These are phyloP conservation scores for Mungos mungo DNA, from an alignment of 2,113 vertebrate genomes.

Conservation along the genomic window DNA sequence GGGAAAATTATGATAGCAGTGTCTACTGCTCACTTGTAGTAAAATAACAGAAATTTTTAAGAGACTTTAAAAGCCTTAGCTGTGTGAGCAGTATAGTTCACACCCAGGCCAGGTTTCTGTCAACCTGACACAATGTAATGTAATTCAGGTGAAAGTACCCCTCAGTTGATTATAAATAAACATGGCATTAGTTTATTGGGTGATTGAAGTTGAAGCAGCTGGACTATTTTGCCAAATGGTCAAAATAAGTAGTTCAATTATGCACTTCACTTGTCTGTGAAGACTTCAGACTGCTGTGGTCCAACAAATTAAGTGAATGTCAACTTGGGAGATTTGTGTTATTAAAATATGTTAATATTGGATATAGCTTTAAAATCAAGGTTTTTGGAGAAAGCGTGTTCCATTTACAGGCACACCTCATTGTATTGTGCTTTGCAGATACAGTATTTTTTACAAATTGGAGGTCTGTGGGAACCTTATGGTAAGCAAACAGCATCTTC, in stretches of 20 bases:
- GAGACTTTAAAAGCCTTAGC: background rate
- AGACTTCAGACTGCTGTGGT: background rate
- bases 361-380: background rate
- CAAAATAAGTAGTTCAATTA: background rate
- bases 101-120: background rate
- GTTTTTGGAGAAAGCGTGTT: background rate
- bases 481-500: background rate
- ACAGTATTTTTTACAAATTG: background rate
- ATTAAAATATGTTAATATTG: background rate
- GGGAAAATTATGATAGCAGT: background rate
- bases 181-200: background rate
- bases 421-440: background rate
- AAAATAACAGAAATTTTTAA: slow-evolving; percentile 16
- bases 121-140: background rate
- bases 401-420: background rate
- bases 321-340: background rate
- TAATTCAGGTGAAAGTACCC: background rate
- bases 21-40: background rate
- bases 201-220: background rate
- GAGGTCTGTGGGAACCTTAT: background rate
- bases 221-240: slow-evolving; percentile 16
- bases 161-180: background rate
- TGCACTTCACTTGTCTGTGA: background rate
- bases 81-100: background rate
- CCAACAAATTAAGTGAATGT: background rate